phyloP scores from a whole-genome alignment of 2,113 vertebrate species.

The Actinemys pallida region DNA sequence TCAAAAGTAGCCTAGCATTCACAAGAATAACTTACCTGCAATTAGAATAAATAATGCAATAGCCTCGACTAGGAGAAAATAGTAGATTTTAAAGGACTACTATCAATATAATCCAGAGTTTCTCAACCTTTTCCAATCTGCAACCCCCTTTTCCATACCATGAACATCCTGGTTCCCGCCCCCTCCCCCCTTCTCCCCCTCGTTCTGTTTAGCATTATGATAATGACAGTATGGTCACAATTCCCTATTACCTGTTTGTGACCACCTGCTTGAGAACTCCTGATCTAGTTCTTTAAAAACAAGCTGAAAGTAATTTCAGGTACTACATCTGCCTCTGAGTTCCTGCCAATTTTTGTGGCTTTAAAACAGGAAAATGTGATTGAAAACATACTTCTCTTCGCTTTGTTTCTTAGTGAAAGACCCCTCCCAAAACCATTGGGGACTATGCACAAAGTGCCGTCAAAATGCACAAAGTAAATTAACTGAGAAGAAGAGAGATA shows the following conservation, averaged over 20 bases:
- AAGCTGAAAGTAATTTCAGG: not conserved
- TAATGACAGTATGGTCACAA: not conserved
- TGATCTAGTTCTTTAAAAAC: not conserved
- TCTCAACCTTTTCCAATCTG: not conserved
- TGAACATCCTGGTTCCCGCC: not conserved
- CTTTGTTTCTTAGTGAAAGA: not conserved
- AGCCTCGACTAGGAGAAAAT: not conserved
- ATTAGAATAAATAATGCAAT: not conserved
- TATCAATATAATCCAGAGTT: not conserved
- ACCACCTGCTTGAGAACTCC: not conserved
- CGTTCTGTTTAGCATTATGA: not conserved
- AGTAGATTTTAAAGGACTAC: not conserved
- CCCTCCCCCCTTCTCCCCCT: accelerated
- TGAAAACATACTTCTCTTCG: not conserved
- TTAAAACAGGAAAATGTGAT: too few relatives aligned
- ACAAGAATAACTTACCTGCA: not conserved
- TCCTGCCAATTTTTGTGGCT: not conserved
- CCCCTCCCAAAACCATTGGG: not conserved
- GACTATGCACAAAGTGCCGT: not conserved
- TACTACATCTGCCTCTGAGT: not conserved
- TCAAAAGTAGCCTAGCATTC: not conserved
- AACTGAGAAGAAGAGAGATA: not conserved
- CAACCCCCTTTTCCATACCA: not conserved
- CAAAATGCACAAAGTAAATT: not conserved
- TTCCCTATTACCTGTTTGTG: not conserved